Evolutionary conservation across 2,888 invertebrate species (phyloP), one percentile per base, ranked within the genome.

Genomic region (Prosapia bicincta): DNA sequence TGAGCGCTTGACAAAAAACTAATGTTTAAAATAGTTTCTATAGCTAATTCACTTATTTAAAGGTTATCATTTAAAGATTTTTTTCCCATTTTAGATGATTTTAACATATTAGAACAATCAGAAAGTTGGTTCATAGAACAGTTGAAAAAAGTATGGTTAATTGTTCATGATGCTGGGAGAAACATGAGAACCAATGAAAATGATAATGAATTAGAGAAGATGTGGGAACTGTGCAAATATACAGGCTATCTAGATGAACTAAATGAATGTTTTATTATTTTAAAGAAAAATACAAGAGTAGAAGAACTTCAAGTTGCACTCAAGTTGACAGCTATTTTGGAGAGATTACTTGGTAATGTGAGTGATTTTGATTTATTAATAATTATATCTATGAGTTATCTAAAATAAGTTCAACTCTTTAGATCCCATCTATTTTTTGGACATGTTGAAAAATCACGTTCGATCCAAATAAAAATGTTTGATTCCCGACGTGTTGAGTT

Each of bases 321-420:
- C n/a, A 69, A 65, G 20, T 10, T 76, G 25, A 76, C 76, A 28
- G 73, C 76, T 5, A 20, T 54, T 1, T 28, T 76, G 9, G 76
- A 76, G 54, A 66, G 76, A 32, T 70, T 74, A 28, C 54, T 76
- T n/a, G 74, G 76, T 23, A 76, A 76, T 76, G 76, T 76, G 38
- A 76, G 73, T 71, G 3, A 10, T 54, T 10, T 38, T 30, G 9
- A 6, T 30, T 30, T 30, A 5, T 9, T 30, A n/a, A n/a, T n/a
- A n/a, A n/a, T n/a, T n/a, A n/a, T n/a, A n/a, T n/a, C n/a, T n/a
- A n/a, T n/a, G n/a, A n/a, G n/a, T n/a, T n/a, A n/a, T n/a, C n/a
- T n/a, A n/a, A n/a, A n/a, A n/a, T n/a, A n/a, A n/a, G n/a, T n/a
- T n/a, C n/a, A n/a, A n/a, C n/a, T n/a, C n/a, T n/a, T n/a, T n/a